phyloP scores from a whole-genome alignment of 1,140 invertebrate genomes.

The Drosophila bipectinata region DNA sequence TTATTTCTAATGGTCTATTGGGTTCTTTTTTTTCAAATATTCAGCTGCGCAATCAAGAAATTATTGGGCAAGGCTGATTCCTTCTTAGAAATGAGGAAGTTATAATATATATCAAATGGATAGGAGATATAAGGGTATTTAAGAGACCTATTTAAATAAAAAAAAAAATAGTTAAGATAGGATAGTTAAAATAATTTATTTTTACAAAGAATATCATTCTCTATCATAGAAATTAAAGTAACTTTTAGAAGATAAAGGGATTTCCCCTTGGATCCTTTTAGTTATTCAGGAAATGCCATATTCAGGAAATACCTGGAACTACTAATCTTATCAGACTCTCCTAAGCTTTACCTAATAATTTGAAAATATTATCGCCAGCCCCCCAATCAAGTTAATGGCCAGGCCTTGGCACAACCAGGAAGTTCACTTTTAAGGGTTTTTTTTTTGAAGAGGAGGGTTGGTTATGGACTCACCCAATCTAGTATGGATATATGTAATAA shows the following conservation, averaged over 20 bases:
- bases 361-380: constrained; percentile 18
- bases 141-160: no score
- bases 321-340: constrained; percentile 16
- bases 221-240: no score
- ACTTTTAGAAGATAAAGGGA: not conserved
- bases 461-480: constrained; percentile 40
- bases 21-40: constrained; percentile 6
- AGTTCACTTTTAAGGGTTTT: constrained; percentile 28
- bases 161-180: not conserved
- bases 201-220: no score
- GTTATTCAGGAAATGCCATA: constrained; percentile 5
- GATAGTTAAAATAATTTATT: no score
- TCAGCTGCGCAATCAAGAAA: constrained; percentile 67
- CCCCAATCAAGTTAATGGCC: constrained; percentile 25
- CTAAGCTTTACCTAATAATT: not conserved
- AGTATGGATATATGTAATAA: constrained; percentile 18
- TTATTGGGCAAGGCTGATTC: constrained; percentile 70
- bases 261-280: not conserved
- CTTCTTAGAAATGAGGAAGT: constrained; percentile 14
- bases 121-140: not conserved
- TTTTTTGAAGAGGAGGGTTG: not conserved
- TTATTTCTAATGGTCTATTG: constrained; percentile 11
- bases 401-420: constrained; percentile 37
- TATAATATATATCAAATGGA: not conserved
- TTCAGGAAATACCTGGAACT: constrained; percentile 41